phyloP scores from a whole-genome alignment of 92 coral and sea anemone species.

The Epizoanthus rinbou region DNA sequence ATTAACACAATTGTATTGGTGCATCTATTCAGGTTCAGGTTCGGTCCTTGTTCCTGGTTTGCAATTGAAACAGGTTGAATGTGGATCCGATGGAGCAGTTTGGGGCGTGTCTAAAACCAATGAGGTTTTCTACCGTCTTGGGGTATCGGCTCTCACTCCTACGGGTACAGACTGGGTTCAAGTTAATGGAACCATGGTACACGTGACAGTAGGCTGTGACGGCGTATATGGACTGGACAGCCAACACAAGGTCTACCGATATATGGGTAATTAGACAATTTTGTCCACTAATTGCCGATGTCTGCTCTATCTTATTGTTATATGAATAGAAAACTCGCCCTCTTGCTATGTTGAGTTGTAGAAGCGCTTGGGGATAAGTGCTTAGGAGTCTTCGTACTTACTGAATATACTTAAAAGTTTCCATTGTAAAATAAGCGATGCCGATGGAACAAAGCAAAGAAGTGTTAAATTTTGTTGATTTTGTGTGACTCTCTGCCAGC shows the following conservation, averaged over 20 bases:
- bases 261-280: not conserved
- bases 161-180: slow-evolving; percentile 19
- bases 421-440: too few species aligned
- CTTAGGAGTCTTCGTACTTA: too few species aligned
- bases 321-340: too few species aligned
- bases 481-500: too few species aligned
- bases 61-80: not conserved
- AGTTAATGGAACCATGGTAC: not conserved
- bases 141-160: not conserved
- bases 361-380: too few species aligned
- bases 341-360: too few species aligned
- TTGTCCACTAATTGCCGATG: not conserved
- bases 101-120: slow-evolving; percentile 5
- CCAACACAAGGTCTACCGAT: slow-evolving; percentile 9
- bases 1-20: not conserved
- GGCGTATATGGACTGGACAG: slow-evolving; percentile 11
- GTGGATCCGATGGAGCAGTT: slow-evolving; percentile 20
- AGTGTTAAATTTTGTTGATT: too few species aligned
- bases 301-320: not conserved
- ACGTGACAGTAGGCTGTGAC: slow-evolving; percentile 16
- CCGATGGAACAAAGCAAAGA: too few species aligned
- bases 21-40: not conserved
- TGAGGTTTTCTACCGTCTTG: not conserved
- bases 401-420: too few species aligned
- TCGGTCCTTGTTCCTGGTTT: not conserved